These are phyloP conservation scores for Lochmaea crataegi DNA, from an alignment of 2,888 invertebrate species.

Conservation along the genomic window DNA sequence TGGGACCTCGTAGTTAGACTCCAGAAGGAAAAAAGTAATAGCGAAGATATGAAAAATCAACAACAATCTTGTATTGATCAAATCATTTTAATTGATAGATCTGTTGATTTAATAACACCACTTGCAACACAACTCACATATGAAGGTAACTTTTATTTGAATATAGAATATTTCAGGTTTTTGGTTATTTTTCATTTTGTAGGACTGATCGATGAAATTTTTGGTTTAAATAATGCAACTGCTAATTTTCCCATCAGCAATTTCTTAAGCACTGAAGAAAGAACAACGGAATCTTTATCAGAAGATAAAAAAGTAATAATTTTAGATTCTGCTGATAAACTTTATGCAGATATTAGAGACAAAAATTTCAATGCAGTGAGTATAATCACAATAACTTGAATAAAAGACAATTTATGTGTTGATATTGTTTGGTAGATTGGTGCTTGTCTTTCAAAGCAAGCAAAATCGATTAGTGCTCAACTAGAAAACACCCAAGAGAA, in stretches of 20 bases:
- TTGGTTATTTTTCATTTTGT: conserved; percentile 18
- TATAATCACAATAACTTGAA: conserved; percentile 17
- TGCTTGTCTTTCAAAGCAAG: conserved; percentile 84
- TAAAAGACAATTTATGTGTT: conserved; percentile 18
- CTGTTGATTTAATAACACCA: conserved; percentile 91
- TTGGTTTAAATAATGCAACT: conserved; percentile 84
- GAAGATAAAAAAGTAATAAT: conserved; percentile 80
- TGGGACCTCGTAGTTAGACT: conserved; percentile 87
- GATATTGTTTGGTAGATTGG: conserved; percentile 72
- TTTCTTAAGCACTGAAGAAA: conserved; percentile 78
- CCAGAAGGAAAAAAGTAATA: conserved; percentile 70
- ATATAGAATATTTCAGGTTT: not conserved
- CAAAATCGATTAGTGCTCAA: conserved; percentile 86
- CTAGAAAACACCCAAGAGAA: conserved; percentile 89
- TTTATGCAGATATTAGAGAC: conserved; percentile 91
- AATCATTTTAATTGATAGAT: conserved; percentile 89
- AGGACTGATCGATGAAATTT: conserved; percentile 93
- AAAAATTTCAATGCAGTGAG: conserved; percentile 88
- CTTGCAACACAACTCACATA: conserved; percentile 96
- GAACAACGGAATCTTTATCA: conserved; percentile 69
- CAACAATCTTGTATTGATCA: conserved; percentile 77
- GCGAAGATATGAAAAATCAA: conserved; percentile 61
- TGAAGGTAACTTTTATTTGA: conserved; percentile 70
- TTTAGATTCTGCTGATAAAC: conserved; percentile 88
- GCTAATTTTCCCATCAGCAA: conserved; percentile 88